Evolutionary conservation across 2,888 invertebrate genomes (phyloP), one percentile per base, ranked within the genome.

Genomic region (Tetropium fuscum): DNA sequence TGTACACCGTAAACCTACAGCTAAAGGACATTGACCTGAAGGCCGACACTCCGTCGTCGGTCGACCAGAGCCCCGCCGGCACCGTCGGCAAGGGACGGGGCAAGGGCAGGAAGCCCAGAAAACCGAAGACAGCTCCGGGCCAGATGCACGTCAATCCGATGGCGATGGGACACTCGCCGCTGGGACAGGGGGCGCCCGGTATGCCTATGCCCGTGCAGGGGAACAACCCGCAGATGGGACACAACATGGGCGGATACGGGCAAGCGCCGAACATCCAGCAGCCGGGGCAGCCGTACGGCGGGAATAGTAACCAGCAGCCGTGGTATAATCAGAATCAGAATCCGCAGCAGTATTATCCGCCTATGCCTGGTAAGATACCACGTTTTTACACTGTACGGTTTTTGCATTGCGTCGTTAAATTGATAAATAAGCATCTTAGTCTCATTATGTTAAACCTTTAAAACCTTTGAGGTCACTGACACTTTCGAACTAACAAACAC

Each of bases 31-130:
- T 84, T 71, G 84, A 84, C 78, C 84, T 81, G 85, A 88, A 87
- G 81, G 88, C 88, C 3, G 88, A 89, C 70, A 89, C 88, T 0
- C 90, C 85, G 74, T 90, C 86, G 64, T 90, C 85, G 70, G 85
- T 86, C 71, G 92, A 88, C 75, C 91, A 87, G 74, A 90, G 87
- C 60, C 90, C 87, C 74, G 73, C 74, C 10, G 71, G 77, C 53
- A 61, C 49, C 15, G 22, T 58, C 27, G 68, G 64, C 3, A 68
- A 45, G 55, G 48, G 64, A 67, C 71, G 78, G 20, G 86, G 73
- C 76, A 80, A 87, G 85, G 76, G 81, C 74, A 68, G 83, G 83
- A 83, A 84, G 83, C 82, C 71, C 83, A 83, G 83, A 80, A 84
- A 77, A 82, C 67, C 84, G 69, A 80, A 83, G 73, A 60, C 72